Evolutionary conservation across 2,888 invertebrate species (phyloP).

Genomic region (Rambutsinella grinnellia): DNA sequence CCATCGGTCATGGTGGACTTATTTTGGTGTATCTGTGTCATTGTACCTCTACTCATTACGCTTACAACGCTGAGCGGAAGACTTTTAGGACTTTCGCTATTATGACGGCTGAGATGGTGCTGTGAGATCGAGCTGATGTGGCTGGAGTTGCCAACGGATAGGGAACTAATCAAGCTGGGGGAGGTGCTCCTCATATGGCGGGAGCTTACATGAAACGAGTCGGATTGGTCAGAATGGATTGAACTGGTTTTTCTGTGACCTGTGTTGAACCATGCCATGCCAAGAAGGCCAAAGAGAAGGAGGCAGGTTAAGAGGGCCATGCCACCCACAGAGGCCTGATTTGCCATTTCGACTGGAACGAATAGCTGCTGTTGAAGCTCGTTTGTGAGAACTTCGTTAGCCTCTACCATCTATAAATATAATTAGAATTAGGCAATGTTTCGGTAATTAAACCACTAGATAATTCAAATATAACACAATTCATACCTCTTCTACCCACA

Average conservation of each 20-base stretch:
- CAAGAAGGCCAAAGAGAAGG: conserved; percentile 57
- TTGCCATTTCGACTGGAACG: conserved; percentile 54
- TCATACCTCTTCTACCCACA: conserved; percentile 88
- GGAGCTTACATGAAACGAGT: conserved; percentile 53
- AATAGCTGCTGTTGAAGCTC: conserved; percentile 60
- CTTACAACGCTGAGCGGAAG: conserved; percentile 51
- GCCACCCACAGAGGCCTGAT: conserved; percentile 60
- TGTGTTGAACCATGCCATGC: conserved; percentile 39
- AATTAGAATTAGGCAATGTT: too few relatives aligned
- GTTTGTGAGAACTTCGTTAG: conserved; percentile 50
- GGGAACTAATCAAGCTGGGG: conserved; percentile 41
- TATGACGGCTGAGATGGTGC: conserved; percentile 20
- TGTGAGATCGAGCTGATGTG: conserved; percentile 53
- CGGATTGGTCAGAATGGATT: conserved; percentile 52
- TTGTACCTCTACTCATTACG: conserved; percentile 53
- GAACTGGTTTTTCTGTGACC: conserved; percentile 39
- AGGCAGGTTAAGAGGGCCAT: conserved; percentile 53
- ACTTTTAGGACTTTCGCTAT: conserved; percentile 46
- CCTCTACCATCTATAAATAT: conserved; percentile 55
- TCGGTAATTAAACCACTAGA: too few relatives aligned
- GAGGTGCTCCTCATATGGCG: conserved; percentile 47
- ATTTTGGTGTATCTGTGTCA: conserved; percentile 48
- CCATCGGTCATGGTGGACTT: conserved; percentile 56
- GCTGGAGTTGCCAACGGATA: conserved; percentile 45
- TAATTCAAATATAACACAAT: too few relatives aligned